Percentiles rank a stretch among this genome's conserved stretches.
Evolutionary conservation across 2,113 vertebrate species (phyloP).

Genomic region (Orthochromis malagaraziensis): DNA sequence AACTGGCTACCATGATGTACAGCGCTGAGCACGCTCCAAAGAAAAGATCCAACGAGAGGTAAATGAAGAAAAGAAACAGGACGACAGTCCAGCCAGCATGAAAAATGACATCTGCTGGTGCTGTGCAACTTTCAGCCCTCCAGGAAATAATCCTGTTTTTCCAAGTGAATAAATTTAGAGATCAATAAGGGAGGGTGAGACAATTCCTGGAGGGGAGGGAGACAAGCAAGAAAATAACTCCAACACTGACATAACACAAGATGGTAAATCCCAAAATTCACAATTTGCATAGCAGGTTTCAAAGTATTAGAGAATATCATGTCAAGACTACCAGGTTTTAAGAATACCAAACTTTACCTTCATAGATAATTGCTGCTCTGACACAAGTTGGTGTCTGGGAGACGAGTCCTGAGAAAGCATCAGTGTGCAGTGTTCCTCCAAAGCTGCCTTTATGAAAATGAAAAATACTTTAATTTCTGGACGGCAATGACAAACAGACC

Average conservation of each 20-base stretch:
- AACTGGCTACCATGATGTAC: slow-evolving; percentile 81
- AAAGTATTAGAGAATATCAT: background rate
- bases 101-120: slow-evolving; percentile 87
- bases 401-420: slow-evolving; percentile 62
- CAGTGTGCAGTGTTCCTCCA: slow-evolving; percentile 77
- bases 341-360: slow-evolving; percentile 74
- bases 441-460: slow-evolving; percentile 60
- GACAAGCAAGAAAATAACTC: slow-evolving; percentile 9
- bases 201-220: slow-evolving; percentile 58
- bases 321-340: background rate
- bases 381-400: slow-evolving; percentile 61
- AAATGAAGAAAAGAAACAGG: slow-evolving; percentile 65
- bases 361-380: slow-evolving; percentile 68
- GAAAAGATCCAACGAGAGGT: slow-evolving; percentile 78
- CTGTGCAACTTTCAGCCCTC: slow-evolving; percentile 77
- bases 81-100: slow-evolving; percentile 37
- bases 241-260: background rate
- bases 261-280: background rate
- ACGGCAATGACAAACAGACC: background rate
- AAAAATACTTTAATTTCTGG: background rate
- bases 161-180: slow-evolving; percentile 76
- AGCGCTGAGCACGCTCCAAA: slow-evolving; percentile 80
- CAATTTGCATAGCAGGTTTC: background rate
- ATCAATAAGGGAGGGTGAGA: slow-evolving; percentile 78
- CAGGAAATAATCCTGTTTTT: slow-evolving; percentile 83